These are phyloP conservation scores for Clarias laeviceps DNA, from an alignment of 2,797 vertebrate genomes.

Conservation along the genomic window DNA sequence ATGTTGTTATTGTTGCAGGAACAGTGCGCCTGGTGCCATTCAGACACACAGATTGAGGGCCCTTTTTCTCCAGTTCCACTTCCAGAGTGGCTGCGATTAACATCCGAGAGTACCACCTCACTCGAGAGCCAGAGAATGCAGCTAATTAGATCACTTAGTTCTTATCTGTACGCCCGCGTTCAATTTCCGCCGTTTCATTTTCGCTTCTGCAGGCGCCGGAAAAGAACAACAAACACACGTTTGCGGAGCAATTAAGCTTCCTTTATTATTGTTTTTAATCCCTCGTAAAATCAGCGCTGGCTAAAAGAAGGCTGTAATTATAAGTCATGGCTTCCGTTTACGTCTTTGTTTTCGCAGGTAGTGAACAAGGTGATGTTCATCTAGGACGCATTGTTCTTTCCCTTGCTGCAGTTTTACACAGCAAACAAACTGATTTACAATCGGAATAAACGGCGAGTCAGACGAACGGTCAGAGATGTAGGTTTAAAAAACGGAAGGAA, in stretches of 20 bases:
- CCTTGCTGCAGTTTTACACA: not conserved
- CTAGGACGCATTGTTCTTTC: not conserved
- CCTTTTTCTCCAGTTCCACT: not conserved
- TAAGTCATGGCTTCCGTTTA: not conserved
- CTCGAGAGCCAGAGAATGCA: conserved; percentile 4
- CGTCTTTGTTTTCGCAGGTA: not conserved
- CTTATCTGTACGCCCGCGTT: conserved; percentile 17
- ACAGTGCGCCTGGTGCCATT: not conserved
- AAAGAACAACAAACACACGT: conserved; percentile 36
- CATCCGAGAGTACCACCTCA: not conserved
- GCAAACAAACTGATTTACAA: not conserved
- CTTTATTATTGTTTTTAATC: conserved; percentile 35
- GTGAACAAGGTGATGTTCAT: not conserved
- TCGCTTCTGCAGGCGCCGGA: conserved; percentile 28
- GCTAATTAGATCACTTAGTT: conserved; percentile 39
- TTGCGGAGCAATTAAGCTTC: conserved; percentile 36
- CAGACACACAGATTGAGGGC: not conserved
- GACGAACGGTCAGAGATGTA: not conserved
- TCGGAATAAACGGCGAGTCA: not conserved
- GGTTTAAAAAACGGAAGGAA: not conserved
- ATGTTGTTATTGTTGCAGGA: not conserved
- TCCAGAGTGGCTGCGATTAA: conserved; percentile 16
- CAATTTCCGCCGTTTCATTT: conserved; percentile 19
- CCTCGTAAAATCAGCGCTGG: conserved; percentile 17
- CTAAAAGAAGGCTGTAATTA: conserved; percentile 40